These are phyloP conservation scores for Adoxophyes honmai DNA, from an alignment of 1,140 invertebrate genomes.

Conservation along the genomic window DNA sequence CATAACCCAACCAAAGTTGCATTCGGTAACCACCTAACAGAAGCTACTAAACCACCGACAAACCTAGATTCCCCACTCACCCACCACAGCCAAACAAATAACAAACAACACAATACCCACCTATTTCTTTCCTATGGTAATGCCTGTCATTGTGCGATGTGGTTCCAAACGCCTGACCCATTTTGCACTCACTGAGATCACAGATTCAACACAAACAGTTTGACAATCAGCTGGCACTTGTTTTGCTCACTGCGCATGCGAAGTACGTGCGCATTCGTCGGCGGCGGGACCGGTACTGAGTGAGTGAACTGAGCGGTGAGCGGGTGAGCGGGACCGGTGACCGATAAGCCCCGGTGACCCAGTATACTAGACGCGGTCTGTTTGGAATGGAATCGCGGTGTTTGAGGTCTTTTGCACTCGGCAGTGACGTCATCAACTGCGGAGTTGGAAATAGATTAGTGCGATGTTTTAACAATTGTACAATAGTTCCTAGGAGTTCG, in stretches of 20 bases:
- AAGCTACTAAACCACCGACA: too few species aligned
- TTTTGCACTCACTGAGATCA: conserved; percentile 40
- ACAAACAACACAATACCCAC: conserved; percentile 26
- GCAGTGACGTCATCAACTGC: too few species aligned
- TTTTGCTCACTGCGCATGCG: conserved; percentile 38
- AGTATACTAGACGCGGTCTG: background rate
- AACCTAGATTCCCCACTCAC: too few species aligned
- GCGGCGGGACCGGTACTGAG: conserved; percentile 36
- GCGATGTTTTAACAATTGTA: too few species aligned
- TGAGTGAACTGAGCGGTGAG: conserved; percentile 15
- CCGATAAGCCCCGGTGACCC: conserved; percentile 22
- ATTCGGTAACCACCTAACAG: too few species aligned
- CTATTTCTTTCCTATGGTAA: conserved; percentile 61
- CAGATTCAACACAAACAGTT: conserved; percentile 25
- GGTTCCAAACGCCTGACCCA: conserved; percentile 65
- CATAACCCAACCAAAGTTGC: too few species aligned
- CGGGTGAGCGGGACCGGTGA: conserved; percentile 32
- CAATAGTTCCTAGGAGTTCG: too few species aligned
- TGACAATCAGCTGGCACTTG: conserved; percentile 43
- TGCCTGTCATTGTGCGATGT: conserved; percentile 58
- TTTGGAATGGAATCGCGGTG: background rate
- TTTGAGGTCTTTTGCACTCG: too few species aligned
- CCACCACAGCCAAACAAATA: background rate
- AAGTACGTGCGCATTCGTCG: conserved; percentile 33
- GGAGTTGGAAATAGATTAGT: too few species aligned